These are phyloP conservation scores for Gambelia wislizenii DNA, from an alignment of 2,797 vertebrate species.

Conservation along the genomic window DNA sequence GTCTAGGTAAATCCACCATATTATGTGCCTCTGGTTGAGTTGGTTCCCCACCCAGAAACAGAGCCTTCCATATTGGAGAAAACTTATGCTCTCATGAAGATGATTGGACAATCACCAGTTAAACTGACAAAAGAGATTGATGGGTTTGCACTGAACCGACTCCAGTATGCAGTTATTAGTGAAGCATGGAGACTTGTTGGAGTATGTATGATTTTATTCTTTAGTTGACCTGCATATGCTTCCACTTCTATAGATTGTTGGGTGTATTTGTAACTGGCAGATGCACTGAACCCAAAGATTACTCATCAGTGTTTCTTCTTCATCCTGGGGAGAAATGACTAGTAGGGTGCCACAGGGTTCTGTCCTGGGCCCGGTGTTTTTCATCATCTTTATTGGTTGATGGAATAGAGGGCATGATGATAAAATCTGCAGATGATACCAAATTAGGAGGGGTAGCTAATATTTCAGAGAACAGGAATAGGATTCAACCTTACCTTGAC, in stretches of 20 bases:
- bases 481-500: too few relatives aligned
- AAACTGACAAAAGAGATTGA: slow-evolving; percentile 89
- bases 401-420: too few relatives aligned
- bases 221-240: background rate
- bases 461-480: too few relatives aligned
- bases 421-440: too few relatives aligned
- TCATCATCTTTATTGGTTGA: too few relatives aligned
- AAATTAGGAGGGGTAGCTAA: too few relatives aligned
- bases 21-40: slow-evolving; percentile 92
- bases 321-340: too few relatives aligned
- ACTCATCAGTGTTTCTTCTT: too few relatives aligned
- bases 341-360: too few relatives aligned
- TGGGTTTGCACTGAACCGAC: slow-evolving; percentile 93
- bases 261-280: too few relatives aligned
- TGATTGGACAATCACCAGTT: slow-evolving; percentile 91
- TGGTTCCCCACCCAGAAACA: slow-evolving; percentile 95
- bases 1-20: slow-evolving; percentile 95
- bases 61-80: slow-evolving; percentile 80
- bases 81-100: slow-evolving; percentile 88
- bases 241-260: background rate
- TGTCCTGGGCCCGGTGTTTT: too few relatives aligned
- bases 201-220: slow-evolving; percentile 77
- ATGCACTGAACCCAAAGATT: too few relatives aligned
- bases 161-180: slow-evolving; percentile 93
- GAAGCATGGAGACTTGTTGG: slow-evolving; percentile 96